Evolutionary conservation across 2,797 vertebrate species (phyloP), one percentile per base, ranked within the genome.

Genomic region (Caiman crocodilus): DNA sequence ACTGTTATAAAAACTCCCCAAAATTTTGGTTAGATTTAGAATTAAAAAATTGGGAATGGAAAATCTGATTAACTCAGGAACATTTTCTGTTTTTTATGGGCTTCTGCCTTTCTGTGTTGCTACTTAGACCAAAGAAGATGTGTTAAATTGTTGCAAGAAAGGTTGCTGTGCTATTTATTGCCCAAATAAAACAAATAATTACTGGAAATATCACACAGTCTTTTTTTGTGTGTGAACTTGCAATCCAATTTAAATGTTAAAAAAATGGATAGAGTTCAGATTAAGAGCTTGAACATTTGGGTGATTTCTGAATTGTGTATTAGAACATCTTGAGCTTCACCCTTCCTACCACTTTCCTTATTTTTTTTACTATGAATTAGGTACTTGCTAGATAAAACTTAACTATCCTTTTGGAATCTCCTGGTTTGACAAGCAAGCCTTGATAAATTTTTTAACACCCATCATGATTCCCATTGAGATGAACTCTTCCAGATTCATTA

Each of bases 391-490:
- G 77, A 35, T 6, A 25, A 56, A 25, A 23, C 26, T n/a, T 1
- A 0, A 12, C 3, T 25, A 5, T 56, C 23, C 32, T 75, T 74
- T 65, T 17, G 35, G 61, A 89, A 75, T 58, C 9, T 79, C 23
- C 63, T 0, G 0, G 0, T 59, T 74, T 88, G 73, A 30, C n/a
- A 10, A 0, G n/a, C 4, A 18, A 77, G 1, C 1, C 69, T 59
- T 79, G 76, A 58, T 2, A 79, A 32, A 30, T 74, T 32, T 23
- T 67, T 93, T 80, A 57, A 35, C 14, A 59, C 84, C 50, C 69
- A 42, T 0, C 2, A 23, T 69, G 6, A 23, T 30, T 15, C 58
- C 75, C 67, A 77, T 50, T 1, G n/a, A 82, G 58, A 7, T 67
- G 77, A 58, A 10, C 73, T 88, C 20, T 87, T 93, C 26, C 23